These are phyloP conservation scores for Maconellicoccus hirsutus DNA, from an alignment of 1,140 invertebrate species.

Conservation along the genomic window DNA sequence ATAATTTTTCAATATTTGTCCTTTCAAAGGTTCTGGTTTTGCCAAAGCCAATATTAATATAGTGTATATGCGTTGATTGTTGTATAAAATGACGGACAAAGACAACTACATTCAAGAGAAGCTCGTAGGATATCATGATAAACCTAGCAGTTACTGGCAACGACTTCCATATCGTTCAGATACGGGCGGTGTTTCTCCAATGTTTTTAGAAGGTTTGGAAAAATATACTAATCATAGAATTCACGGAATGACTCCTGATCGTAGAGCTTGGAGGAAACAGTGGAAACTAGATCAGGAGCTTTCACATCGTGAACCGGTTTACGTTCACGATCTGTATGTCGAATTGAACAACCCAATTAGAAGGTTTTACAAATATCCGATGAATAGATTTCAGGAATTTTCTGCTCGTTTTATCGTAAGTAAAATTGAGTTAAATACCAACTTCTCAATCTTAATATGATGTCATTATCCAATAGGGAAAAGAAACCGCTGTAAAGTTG, in stretches of 20 bases:
- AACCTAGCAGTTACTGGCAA: background rate
- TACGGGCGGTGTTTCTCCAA: constrained; percentile 51
- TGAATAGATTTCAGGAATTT: constrained; percentile 42
- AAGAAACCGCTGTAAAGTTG: no score
- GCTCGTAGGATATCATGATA: constrained; percentile 1
- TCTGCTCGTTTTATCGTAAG: no score
- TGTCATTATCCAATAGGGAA: no score
- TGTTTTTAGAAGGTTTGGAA: constrained; percentile 61
- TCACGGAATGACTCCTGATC: constrained; percentile 67
- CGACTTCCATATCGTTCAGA: constrained; percentile 29
- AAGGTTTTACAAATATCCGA: constrained; percentile 55
- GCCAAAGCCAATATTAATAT: no score
- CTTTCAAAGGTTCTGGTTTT: no score
- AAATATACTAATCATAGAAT: constrained; percentile 59
- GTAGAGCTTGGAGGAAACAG: constrained; percentile 66
- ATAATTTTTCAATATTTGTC: no score
- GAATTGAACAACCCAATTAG: constrained; percentile 64
- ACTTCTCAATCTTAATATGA: no score
- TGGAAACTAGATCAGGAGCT: constrained; percentile 73
- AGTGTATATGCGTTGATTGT: background rate
- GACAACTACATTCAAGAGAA: background rate
- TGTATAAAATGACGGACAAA: background rate
- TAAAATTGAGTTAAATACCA: no score
- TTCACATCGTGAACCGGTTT: constrained; percentile 53
- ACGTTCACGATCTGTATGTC: constrained; percentile 50